A percentile compares a stretch with the other conserved stretches of the same genome.
Evolutionary conservation across 1,140 invertebrate species (phyloP).

Genomic region (Trichonephila clavata): DNA sequence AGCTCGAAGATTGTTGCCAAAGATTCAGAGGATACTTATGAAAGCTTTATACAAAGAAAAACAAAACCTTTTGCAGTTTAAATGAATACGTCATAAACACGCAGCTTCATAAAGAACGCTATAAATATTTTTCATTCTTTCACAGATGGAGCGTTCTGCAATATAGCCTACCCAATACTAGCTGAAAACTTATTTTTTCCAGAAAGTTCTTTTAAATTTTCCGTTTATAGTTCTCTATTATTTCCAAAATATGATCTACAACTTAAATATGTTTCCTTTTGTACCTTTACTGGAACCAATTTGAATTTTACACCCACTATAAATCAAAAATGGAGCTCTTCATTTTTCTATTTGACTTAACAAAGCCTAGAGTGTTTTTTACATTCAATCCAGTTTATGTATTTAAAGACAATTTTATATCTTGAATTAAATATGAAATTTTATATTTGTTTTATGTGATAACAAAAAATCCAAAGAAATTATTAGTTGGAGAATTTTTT

Average conservation of each 20-base stretch:
- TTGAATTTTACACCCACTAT: conserved; percentile 64
- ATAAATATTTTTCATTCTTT: conserved; percentile 49
- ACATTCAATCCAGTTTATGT: conserved; percentile 13
- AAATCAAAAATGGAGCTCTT: conserved; percentile 27
- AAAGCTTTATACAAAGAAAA: neutral
- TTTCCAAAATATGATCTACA: conserved; percentile 53
- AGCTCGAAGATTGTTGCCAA: neutral
- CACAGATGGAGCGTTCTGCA: neutral
- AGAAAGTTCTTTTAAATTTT: neutral
- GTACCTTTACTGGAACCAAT: conserved; percentile 39
- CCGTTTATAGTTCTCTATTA: conserved; percentile 53
- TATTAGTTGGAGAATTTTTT: neutral
- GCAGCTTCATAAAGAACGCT: neutral
- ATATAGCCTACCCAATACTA: neutral
- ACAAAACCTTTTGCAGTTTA: neutral
- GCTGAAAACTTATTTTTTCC: neutral
- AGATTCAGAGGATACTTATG: neutral
- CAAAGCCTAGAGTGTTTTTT: too few species aligned
- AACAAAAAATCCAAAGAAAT: neutral
- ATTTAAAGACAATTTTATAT: conserved; percentile 14
- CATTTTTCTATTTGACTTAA: neutral
- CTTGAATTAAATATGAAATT: neutral
- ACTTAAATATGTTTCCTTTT: conserved; percentile 37
- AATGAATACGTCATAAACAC: neutral
- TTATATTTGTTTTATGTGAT: conserved; percentile 6